Base-by-base conservation (phyloP, 2,888 invertebrate species). In the Ophion obscuratus region DNA sequence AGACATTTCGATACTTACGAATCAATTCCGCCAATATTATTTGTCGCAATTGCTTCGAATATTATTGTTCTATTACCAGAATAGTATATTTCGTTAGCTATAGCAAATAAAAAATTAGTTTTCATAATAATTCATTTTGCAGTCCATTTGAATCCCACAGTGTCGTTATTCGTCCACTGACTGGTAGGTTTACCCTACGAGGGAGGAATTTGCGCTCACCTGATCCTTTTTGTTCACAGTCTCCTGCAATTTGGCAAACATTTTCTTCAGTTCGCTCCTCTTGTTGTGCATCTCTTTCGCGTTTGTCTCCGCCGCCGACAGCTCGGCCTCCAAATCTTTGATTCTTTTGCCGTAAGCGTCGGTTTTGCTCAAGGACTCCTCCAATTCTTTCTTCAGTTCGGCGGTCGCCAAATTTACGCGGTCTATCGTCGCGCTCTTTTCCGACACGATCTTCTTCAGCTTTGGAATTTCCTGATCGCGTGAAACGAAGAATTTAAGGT, bases 371-470 rank as follows among this genome's bases (percentile, higher is more conserved):
- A 79, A 88, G 11, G 86, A 86, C 6, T 6, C 85, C 59, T 92
- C 90, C 27, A 92, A 80, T 70, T 93, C 90, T 20, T 89, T 88
- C 27, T 88, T 89, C 14, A 86, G 81, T 47, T 88, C 87, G 11
- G 64, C 78, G 2, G 89, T 77, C 3, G 84, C 53, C 40, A 77
- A 47, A 53, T 89, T 91, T 74, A 89, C 61, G 27, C 87, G 85
- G 5, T 92, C 90, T 20, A 92, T 88, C 5, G 70, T 82, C 7
- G 87, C 66, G n/a, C 90, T 89, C 77, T 92, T 93, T 24, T 92
- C 92, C 1, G 84, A 31, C 2, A 93, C 90, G 81, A 93, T 91
- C 86, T 91, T 93, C 81, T 91, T 92, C 78, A 93, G 82, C 17
- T 88, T 90, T 44, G 88, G 89, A 61, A 92, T 92, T 85, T 93